Percentiles rank a stretch among this genome's conserved stretches.
Conservation (phyloP, 1,140 invertebrate species). For the Diplogasteroides magnus region DNA sequence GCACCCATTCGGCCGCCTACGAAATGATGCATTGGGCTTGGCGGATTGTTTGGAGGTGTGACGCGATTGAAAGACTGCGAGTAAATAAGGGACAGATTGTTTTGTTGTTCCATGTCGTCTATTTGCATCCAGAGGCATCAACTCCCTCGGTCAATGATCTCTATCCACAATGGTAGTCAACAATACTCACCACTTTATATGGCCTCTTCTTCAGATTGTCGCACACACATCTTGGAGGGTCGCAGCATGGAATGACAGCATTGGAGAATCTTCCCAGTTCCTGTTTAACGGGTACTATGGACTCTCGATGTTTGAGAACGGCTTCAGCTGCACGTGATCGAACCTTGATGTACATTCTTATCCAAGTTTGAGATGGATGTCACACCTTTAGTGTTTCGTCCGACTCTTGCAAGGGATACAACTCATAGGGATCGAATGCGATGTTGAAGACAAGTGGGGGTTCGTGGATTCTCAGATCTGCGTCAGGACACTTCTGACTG, state of each 20-base stretch:
- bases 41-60: too few species aligned
- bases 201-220: slow-evolving; percentile 28
- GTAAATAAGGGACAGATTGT: too few species aligned
- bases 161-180: too few species aligned
- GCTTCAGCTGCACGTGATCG: slow-evolving; percentile 15
- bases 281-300: slow-evolving; percentile 27
- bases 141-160: too few species aligned
- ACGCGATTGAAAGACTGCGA: too few species aligned
- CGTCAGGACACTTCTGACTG: slow-evolving; percentile 50
- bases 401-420: too few species aligned
- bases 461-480: slow-evolving; percentile 40
- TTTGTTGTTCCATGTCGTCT: too few species aligned
- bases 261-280: slow-evolving; percentile 36
- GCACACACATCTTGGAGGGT: slow-evolving; percentile 40
- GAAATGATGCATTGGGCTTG: too few species aligned
- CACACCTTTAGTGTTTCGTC: too few species aligned
- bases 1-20: too few species aligned
- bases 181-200: background rate
- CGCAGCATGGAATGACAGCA: slow-evolving; percentile 39
- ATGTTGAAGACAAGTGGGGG: slow-evolving; percentile 51
- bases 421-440: slow-evolving; percentile 43
- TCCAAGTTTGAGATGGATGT: too few species aligned
- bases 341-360: background rate
- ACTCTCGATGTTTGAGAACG: slow-evolving; percentile 24
- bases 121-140: too few species aligned